A percentile compares a stretch with the other conserved stretches of the same genome.
Evolutionary conservation across 2,888 invertebrate genomes (phyloP).

Genomic region (Pachydiplax longipennis): DNA sequence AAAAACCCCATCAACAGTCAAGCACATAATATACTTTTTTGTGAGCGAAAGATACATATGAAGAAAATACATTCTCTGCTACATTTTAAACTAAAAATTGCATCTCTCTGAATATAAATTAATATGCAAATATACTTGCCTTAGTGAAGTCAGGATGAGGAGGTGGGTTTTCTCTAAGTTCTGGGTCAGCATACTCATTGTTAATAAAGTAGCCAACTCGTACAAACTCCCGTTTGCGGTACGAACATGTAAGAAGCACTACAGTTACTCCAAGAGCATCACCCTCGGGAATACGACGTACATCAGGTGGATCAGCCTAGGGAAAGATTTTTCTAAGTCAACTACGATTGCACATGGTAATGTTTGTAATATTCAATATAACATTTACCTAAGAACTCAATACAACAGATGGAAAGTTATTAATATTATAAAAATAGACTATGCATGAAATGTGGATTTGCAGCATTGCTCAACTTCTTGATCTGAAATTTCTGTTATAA

Average conservation of each 20-base stretch:
- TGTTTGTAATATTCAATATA: too few relatives aligned
- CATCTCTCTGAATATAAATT: background rate
- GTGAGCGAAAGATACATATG: too few relatives aligned
- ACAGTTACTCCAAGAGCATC: constrained; percentile 99
- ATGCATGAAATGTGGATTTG: too few relatives aligned
- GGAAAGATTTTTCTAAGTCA: constrained; percentile 51
- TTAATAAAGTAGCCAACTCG: constrained; percentile 98
- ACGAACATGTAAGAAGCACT: constrained; percentile 92
- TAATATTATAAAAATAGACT: too few relatives aligned
- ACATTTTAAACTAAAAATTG: background rate
- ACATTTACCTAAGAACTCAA: too few relatives aligned
- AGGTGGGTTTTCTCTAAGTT: constrained; percentile 93
- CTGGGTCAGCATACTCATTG: constrained; percentile 94
- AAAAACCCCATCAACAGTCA: too few relatives aligned
- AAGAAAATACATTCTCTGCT: too few relatives aligned
- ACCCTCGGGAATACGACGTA: constrained; percentile 89
- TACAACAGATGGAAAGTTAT: too few relatives aligned
- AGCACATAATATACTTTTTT: too few relatives aligned
- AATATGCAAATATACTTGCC: constrained; percentile 62
- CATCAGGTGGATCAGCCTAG: constrained; percentile 94
- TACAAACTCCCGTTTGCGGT: constrained; percentile 92
- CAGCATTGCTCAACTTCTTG: too few relatives aligned
- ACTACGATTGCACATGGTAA: background rate
- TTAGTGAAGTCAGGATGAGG: constrained; percentile 92
- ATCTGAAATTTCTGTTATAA: too few relatives aligned